Conservation (phyloP, 1,140 invertebrate species). For the Brachionus angularis region DNA sequence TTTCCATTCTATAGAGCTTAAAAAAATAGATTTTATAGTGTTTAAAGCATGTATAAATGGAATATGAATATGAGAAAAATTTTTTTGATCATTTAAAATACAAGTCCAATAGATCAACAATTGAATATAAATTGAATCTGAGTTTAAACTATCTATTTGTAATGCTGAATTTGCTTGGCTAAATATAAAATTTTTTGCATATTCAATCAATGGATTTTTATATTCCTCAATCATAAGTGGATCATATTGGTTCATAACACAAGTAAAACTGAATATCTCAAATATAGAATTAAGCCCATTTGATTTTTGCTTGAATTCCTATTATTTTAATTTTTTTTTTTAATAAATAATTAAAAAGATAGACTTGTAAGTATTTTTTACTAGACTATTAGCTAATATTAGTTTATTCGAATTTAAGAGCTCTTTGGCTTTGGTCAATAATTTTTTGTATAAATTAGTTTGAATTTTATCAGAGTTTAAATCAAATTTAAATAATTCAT, state of each 20-base stretch:
- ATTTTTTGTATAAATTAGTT: slow-evolving; percentile 39
- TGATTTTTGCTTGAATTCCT: slow-evolving; percentile 25
- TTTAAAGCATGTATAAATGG: slow-evolving; percentile 3
- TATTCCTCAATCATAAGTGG: slow-evolving; percentile 24
- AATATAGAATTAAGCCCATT: slow-evolving; percentile 28
- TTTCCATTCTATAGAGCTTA: slow-evolving; percentile 35
- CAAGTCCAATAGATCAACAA: slow-evolving; percentile 15
- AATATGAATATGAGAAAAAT: slow-evolving; percentile 1
- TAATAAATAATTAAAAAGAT: too few relatives aligned
- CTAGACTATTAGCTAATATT: not conserved
- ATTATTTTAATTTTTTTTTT: not conserved
- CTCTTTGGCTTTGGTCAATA: slow-evolving; percentile 8
- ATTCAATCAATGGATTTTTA: slow-evolving; percentile 41
- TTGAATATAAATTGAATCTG: slow-evolving; percentile 2
- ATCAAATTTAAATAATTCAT: slow-evolving; percentile 36
- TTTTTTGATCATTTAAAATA: slow-evolving; percentile 20
- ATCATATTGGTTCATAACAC: slow-evolving; percentile 24
- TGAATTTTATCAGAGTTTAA: slow-evolving; percentile 26
- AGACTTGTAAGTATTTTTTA: not conserved
- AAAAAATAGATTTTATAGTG: not conserved
- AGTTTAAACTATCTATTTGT: not conserved
- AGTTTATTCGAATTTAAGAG: not conserved
- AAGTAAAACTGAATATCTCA: slow-evolving; percentile 24
- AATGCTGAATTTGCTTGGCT: not conserved
- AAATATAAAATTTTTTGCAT: not conserved